phyloP scores from a whole-genome alignment of 2,113 vertebrate genomes.

The Alligator sinensis region DNA sequence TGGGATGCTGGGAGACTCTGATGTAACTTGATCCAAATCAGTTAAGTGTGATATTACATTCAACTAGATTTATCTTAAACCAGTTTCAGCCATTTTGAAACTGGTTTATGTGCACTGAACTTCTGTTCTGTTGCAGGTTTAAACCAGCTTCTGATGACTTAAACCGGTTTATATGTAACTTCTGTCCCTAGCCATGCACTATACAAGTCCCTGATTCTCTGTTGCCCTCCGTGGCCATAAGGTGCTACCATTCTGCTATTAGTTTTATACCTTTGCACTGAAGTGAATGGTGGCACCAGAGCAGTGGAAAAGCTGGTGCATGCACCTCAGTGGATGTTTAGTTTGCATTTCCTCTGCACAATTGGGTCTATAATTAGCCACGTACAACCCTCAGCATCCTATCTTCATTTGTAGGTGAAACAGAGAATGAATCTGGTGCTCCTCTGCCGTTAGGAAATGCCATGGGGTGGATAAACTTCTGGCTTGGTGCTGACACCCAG shows the following conservation, averaged over 20 bases:
- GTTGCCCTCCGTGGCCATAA: neutral
- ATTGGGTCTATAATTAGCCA: neutral
- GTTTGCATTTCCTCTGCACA: neutral
- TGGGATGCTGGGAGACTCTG: too few species aligned
- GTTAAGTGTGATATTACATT: too few species aligned
- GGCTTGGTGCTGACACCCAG: neutral
- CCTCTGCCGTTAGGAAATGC: neutral
- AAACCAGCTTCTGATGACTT: too few species aligned
- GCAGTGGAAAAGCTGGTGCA: neutral
- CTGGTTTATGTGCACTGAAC: too few species aligned
- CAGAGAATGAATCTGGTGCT: neutral
- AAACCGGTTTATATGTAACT: too few species aligned
- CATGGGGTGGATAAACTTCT: neutral
- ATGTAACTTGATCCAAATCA: too few species aligned
- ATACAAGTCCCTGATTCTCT: neutral
- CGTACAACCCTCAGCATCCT: too few species aligned
- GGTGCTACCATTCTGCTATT: neutral
- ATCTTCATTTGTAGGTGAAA: neutral
- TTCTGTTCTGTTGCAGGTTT: too few species aligned
- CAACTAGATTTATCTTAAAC: too few species aligned
- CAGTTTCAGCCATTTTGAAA: too few species aligned
- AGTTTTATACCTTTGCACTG: neutral
- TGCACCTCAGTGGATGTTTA: neutral
- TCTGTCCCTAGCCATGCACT: too few species aligned
- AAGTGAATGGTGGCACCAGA: neutral